Evolutionary conservation across 2,888 invertebrate species (phyloP).

Genomic region (Erebia aethiops): DNA sequence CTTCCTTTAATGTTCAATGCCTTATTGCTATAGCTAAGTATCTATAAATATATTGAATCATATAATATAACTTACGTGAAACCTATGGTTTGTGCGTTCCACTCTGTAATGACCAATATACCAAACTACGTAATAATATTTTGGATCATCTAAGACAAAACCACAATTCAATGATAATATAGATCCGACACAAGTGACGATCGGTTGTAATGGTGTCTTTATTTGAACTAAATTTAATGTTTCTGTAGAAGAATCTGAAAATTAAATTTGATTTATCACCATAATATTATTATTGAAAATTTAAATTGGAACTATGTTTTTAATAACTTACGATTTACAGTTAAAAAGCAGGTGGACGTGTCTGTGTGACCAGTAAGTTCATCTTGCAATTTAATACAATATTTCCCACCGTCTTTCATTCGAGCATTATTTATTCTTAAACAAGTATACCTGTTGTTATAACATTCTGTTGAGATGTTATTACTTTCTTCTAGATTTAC

Average conservation of each 20-base stretch:
- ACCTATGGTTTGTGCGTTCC: slow-evolving; percentile 49
- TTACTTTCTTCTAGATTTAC: slow-evolving; percentile 28
- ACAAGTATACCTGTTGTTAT: slow-evolving; percentile 45
- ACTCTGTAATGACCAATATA: slow-evolving; percentile 48
- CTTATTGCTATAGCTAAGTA: too few relatives aligned
- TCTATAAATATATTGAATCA: neutral
- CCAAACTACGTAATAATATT: slow-evolving; percentile 50
- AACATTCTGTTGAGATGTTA: slow-evolving; percentile 38
- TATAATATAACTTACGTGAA: slow-evolving; percentile 46
- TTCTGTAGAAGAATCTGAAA: slow-evolving; percentile 32
- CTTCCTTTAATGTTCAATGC: too few relatives aligned
- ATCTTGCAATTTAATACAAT: slow-evolving; percentile 42
- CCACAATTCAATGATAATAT: slow-evolving; percentile 44
- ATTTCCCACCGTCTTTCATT: slow-evolving; percentile 41
- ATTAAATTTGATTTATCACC: neutral
- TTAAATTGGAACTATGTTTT: neutral
- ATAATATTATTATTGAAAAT: too few relatives aligned
- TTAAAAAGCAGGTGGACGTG: slow-evolving; percentile 36
- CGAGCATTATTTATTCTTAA: slow-evolving; percentile 40
- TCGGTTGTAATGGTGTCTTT: slow-evolving; percentile 41
- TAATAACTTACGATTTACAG: slow-evolving; percentile 45
- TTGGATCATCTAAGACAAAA: slow-evolving; percentile 42
- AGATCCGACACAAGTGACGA: slow-evolving; percentile 46
- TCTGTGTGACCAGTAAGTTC: slow-evolving; percentile 35
- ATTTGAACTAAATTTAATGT: slow-evolving; percentile 33